Evolutionary conservation across 2,797 vertebrate genomes (phyloP), one percentile per base, ranked within the genome.

Genomic region (Lepilemur ruficaudatus): DNA sequence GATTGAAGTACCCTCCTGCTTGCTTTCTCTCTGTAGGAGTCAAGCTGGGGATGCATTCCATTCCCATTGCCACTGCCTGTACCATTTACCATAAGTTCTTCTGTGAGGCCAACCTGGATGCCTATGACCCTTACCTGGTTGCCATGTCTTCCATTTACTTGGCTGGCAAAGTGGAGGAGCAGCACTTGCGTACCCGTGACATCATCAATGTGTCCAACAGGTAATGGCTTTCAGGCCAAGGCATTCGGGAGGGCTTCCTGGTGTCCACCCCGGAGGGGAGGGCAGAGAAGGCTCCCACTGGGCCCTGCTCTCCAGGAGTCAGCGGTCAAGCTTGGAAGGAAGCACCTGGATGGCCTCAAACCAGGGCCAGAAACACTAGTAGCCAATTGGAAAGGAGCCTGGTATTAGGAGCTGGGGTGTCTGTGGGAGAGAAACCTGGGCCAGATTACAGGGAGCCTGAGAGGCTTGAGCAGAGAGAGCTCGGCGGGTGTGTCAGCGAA

Each of bases 151-250:
- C 99, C 32, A 97, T 99, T 48, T 99, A 99, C 96, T 98, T 99
- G 95, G 99, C 99, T 0, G 99, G 99, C 38, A 99, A 99, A 97
- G 99, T 99, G 94, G 99, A 99, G 97, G 99, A 99, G 93, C 99
- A 99, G 92, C 99, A 99, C 97, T 98, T 99, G 63, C 98, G 99
- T 82, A 99, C 99, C 4, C 98, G 99, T 20, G 99, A 98, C 85
- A 98, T 98, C 92, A 98, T 98, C 94, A 98, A 97, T 0, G 98
- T 98, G 55, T 97, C 85, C 94, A 79, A 48, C 96, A 99, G 99
- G 98, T 96, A 89, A 59, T 1, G 1, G 48, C 35, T n/a, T 55
- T 30, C 1, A 4, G 48, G 87, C 15, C 6, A 1, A 22, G 73
- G 80, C 30, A 30, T 86, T 52, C 12, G 43, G n/a, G 25, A 57